phyloP scores from a whole-genome alignment of 2,113 vertebrate species.

The Nothocercus julius region DNA sequence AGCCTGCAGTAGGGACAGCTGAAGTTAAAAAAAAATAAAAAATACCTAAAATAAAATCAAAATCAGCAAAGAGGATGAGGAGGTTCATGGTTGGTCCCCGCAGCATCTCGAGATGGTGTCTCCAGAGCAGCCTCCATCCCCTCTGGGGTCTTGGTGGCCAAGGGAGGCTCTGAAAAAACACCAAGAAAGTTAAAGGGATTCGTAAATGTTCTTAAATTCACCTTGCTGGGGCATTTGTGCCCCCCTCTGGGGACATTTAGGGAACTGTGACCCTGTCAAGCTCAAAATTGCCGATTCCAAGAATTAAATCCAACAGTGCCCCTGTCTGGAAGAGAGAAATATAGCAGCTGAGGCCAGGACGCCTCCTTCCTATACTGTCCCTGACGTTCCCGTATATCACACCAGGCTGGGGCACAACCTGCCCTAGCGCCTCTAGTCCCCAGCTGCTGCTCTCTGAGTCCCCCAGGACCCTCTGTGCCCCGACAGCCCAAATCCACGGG shows the following conservation, averaged over 20 bases:
- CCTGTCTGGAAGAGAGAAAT: slow-evolving; percentile 5
- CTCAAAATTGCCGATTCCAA: rapidly evolving
- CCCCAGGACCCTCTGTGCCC: rapidly evolving
- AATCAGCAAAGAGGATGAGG: background rate
- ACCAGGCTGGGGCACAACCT: rapidly evolving
- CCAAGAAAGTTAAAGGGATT: background rate
- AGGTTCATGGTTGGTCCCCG: background rate
- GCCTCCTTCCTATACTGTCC: rapidly evolving
- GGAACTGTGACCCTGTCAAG: rapidly evolving
- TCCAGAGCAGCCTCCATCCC: background rate
- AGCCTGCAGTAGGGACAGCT: rapidly evolving
- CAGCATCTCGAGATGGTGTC: background rate
- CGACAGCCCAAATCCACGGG: background rate
- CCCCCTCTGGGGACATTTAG: background rate
- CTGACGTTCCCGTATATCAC: rapidly evolving
- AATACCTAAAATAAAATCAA: too few relatives aligned
- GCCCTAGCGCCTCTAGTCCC: rapidly evolving
- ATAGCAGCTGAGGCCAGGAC: background rate
- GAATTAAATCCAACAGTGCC: slow-evolving; percentile 56
- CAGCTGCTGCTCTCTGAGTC: background rate
- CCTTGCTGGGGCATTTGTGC: background rate
- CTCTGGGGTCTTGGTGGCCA: background rate
- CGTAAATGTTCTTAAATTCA: background rate
- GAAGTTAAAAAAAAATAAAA: too few relatives aligned
- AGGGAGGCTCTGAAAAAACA: background rate